Conservation (phyloP, 1,140 invertebrate genomes). For the Apis florea region DNA sequence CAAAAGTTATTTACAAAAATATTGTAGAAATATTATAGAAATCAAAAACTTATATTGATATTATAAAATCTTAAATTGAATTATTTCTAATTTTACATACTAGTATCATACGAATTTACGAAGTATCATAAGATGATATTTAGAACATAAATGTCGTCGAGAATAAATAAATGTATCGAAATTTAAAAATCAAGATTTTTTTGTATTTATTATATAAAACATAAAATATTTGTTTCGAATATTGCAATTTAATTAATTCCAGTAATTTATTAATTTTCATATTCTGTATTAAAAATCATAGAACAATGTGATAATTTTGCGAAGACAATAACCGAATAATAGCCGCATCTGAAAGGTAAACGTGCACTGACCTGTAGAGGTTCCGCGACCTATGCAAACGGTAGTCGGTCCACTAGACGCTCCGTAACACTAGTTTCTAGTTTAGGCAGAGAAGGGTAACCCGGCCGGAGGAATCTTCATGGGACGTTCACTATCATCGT, state of each 20-base stretch:
- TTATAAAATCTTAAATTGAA: no score
- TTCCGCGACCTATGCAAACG: conserved; percentile 29
- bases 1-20: no score
- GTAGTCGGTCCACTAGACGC: conserved; percentile 11
- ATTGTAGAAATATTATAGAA: not conserved
- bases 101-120: not conserved
- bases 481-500: conserved; percentile 66
- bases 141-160: not conserved
- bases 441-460: conserved; percentile 48
- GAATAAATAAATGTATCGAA: not conserved
- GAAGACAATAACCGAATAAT: not conserved
- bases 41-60: not conserved
- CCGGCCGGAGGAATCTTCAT: conserved; percentile 57
- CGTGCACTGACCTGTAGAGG: conserved; percentile 41
- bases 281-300: not conserved
- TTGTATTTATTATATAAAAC: not conserved
- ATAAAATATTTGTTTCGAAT: not conserved
- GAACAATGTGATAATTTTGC: not conserved
- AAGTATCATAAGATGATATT: not conserved
- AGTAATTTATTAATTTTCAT: no score
- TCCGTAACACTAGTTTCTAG: conserved; percentile 40
- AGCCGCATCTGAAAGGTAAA: conserved; percentile 17
- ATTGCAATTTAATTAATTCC: no score
- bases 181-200: not conserved
- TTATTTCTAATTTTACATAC: no score